Conservation (phyloP, 2,113 vertebrate genomes). For the Piaya cayana region DNA sequence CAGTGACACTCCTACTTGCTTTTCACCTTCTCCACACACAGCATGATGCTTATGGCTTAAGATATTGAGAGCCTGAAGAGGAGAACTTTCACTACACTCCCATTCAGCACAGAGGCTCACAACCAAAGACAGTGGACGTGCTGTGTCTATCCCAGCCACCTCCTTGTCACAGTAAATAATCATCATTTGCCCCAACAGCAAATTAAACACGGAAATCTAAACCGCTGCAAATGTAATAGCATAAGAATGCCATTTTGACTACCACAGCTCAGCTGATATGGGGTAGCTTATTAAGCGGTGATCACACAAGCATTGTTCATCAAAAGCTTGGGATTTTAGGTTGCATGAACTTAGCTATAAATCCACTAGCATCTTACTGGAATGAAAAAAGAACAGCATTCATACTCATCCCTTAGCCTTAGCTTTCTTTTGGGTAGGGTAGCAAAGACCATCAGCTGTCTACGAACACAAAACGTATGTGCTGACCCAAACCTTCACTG, state of each 20-base stretch:
- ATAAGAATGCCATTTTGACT: rapidly evolving
- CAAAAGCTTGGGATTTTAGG: not conserved
- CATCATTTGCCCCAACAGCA: not conserved
- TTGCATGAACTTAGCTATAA: not conserved
- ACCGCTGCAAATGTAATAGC: not conserved
- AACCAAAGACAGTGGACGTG: not conserved
- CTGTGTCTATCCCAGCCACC: not conserved
- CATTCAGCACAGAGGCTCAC: not conserved
- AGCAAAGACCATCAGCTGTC: not conserved
- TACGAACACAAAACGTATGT: not conserved
- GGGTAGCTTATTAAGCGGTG: not conserved
- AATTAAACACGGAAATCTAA: not conserved
- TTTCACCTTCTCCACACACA: not conserved
- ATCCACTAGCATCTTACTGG: not conserved
- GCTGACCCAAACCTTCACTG: not conserved
- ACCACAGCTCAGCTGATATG: not conserved
- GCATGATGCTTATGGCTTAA: not conserved
- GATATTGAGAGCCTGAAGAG: not conserved
- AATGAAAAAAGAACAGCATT: not conserved
- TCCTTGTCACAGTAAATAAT: not conserved
- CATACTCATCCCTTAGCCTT: not conserved
- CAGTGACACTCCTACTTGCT: not conserved
- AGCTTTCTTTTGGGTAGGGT: not conserved
- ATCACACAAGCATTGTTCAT: not conserved
- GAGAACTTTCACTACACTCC: not conserved